Evolutionary conservation across 2,888 invertebrate species (phyloP), one percentile per base, ranked within the genome.

Genomic region (Drosophila setosimentum): DNA sequence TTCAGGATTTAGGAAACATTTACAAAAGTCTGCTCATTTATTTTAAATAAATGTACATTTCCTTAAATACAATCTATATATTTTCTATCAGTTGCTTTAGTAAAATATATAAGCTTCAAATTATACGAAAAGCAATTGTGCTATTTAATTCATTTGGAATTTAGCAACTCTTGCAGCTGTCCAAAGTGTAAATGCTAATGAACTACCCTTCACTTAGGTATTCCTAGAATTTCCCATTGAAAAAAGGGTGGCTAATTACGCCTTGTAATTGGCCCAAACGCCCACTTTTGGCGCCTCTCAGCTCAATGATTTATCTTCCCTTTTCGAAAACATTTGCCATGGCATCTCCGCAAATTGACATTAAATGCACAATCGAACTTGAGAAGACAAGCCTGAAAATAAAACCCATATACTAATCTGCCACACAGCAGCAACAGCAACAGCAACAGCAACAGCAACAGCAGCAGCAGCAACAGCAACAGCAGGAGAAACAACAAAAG

Each of bases 331-430:
- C 77, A 80, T 71, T 80, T 76, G 77, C 57, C 62, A 64, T 66
- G 50, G 69, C 64, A 67, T 49, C 60, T 61, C 63, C 74, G 64
- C 76, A 78, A 90, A 81, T 76, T 84, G 76, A 76, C 89, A 77
- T 87, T 82, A 87, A 89, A 87, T 89, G 87, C 87, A 78, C 79
- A 84, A 83, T 86, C 80, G 78, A 87, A 87, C 70, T 50, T 53
- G 67, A 45, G 62, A 60, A 68, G 51, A 64, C 63, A 63, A 71
- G 64, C 40, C 60, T 29, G 29, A 49, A 49, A 37, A n/a, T 49
- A 58, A 61, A 69, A 55, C 54, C 79, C 67, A 68, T 63, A 64
- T 65, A 86, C 84, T 85, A 87, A 90, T 84, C 89, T 87, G 76
- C 78, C 85, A 65, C 63, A 72, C 53, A 57, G 49, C 49, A 69